Conservation (phyloP, 2,888 invertebrate species). For the Spilarctia lutea region DNA sequence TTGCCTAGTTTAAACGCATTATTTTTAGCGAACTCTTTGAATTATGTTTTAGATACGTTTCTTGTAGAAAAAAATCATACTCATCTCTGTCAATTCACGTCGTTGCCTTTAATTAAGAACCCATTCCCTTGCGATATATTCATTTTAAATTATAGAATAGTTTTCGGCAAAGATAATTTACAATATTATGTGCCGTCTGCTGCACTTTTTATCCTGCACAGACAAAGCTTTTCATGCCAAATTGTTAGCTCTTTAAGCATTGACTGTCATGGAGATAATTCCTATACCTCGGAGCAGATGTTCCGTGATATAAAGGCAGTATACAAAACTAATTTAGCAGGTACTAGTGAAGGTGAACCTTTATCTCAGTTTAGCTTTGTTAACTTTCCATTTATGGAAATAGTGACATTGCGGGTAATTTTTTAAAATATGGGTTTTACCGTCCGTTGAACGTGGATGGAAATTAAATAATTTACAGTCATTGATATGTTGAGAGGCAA, state of each 20-base stretch:
- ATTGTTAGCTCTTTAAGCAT: conserved; percentile 52
- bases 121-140: conserved; percentile 76
- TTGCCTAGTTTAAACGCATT: conserved; percentile 72
- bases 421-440: conserved; percentile 52
- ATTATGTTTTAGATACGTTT: conserved; percentile 69
- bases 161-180: conserved; percentile 51
- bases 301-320: conserved; percentile 64
- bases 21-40: conserved; percentile 64
- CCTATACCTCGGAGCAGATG: conserved; percentile 66
- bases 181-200: conserved; percentile 53
- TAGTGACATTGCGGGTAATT: conserved; percentile 66
- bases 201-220: conserved; percentile 70
- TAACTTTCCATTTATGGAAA: conserved; percentile 74
- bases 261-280: conserved; percentile 64
- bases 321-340: conserved; percentile 74
- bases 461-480: too few species aligned
- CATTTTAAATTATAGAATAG: conserved; percentile 70
- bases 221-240: conserved; percentile 69
- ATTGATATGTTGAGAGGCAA: too few species aligned
- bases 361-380: conserved; percentile 56
- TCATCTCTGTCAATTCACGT: conserved; percentile 63
- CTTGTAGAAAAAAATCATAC: conserved; percentile 63
- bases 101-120: conserved; percentile 71
- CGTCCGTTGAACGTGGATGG: too few species aligned
- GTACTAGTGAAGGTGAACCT: conserved; percentile 67